Evolutionary conservation across 37 sponge, comb jelly and placozoan species (phyloP).

Genomic region (Cliona cf. orientalis): DNA sequence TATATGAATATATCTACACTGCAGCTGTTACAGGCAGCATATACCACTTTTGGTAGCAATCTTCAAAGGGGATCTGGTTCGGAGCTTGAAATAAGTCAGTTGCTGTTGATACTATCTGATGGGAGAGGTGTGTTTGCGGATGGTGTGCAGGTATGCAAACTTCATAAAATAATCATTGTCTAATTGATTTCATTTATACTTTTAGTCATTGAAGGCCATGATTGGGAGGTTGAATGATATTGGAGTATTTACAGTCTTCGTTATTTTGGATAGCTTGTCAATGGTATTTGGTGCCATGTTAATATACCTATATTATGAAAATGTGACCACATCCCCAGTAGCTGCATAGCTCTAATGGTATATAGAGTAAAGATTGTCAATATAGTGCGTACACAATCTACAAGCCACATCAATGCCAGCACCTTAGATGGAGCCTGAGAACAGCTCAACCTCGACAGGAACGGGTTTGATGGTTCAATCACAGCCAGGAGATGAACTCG

Average conservation of each 20-base stretch:
- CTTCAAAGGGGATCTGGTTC: not conserved
- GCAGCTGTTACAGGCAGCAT: constrained; percentile 62
- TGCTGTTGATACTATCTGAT: constrained; percentile 93
- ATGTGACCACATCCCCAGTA: no score
- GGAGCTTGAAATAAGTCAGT: constrained; percentile 50
- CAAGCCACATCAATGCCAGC: no score
- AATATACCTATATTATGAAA: not conserved
- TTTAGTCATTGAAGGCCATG: constrained; percentile 75
- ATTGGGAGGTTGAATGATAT: constrained; percentile 77
- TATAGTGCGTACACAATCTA: no score
- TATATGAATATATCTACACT: not conserved
- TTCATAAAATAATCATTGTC: not conserved
- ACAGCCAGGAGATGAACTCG: no score
- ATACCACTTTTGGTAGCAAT: constrained; percentile 32
- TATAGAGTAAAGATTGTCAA: no score
- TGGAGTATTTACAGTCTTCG: constrained; percentile 90
- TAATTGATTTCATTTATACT: constrained; percentile 4
- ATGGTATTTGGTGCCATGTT: constrained; percentile 75
- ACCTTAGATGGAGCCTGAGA: no score
- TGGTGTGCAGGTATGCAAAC: constrained; percentile 59
- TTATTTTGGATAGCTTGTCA: constrained; percentile 84
- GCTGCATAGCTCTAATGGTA: no score
- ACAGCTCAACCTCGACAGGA: no score
- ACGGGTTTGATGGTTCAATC: no score
- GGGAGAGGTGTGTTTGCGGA: constrained; percentile 95